Conservation (phyloP, 37 sponge, comb jelly and placozoan species). For the Eunapius fragilis region DNA sequence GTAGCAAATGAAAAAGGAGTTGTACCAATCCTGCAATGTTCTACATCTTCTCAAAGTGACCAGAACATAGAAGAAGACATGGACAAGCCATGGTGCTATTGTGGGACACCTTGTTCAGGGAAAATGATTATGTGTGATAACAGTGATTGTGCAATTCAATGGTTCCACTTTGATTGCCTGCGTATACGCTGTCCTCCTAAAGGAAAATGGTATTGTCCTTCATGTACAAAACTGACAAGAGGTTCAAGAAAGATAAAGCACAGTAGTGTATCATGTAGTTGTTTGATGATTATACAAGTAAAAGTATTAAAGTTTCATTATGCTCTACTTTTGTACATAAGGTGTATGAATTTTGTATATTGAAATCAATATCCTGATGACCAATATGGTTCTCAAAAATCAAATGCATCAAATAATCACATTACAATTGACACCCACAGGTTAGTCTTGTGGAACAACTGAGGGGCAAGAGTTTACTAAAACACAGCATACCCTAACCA, state of each 20-base stretch:
- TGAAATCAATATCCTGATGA: neutral
- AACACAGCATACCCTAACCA: conserved; percentile 50
- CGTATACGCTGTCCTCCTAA: conserved; percentile 13
- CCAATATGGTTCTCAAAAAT: neutral
- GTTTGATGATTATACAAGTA: too few relatives aligned
- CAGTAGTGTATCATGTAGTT: too few relatives aligned
- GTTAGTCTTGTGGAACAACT: conserved; percentile 48
- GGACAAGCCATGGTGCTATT: conserved; percentile 31
- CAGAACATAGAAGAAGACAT: conserved; percentile 8
- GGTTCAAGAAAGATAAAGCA: neutral
- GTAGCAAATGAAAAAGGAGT: conserved; percentile 7
- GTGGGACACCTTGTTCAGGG: conserved; percentile 25
- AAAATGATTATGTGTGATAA: conserved; percentile 40
- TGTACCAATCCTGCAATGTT: conserved; percentile 7
- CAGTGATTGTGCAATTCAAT: conserved; percentile 16
- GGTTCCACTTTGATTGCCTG: conserved; percentile 43
- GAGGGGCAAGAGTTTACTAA: conserved; percentile 50
- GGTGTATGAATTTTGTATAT: too few relatives aligned
- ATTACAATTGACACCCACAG: neutral
- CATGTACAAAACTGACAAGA: conserved; percentile 4
- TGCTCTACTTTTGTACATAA: too few relatives aligned
- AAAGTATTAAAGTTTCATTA: too few relatives aligned
- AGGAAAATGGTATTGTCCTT: conserved; percentile 42
- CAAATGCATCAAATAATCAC: conserved; percentile 2
- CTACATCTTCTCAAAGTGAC: neutral